Conservation (phyloP, 2,113 vertebrate genomes). For the Dryoscopus gambensis region DNA sequence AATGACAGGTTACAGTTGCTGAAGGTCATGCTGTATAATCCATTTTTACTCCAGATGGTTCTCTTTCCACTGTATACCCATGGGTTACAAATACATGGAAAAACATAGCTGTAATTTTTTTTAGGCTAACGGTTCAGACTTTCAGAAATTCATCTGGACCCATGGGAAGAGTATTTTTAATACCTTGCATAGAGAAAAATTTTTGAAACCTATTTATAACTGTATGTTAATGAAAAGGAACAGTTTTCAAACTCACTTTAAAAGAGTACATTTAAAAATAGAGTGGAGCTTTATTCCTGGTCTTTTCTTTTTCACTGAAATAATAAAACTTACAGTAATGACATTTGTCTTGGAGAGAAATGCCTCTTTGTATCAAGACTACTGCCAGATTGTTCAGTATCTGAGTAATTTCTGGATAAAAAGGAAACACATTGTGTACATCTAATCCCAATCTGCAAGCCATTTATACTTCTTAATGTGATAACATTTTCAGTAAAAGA, state of each 20-base stretch:
- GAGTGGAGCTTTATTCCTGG: background rate
- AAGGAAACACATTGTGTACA: background rate
- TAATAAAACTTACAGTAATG: background rate
- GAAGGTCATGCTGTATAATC: background rate
- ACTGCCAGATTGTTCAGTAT: background rate
- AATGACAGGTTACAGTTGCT: background rate
- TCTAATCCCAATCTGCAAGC: background rate
- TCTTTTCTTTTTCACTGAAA: background rate
- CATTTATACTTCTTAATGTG: background rate
- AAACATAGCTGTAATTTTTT: slow-evolving; percentile 27
- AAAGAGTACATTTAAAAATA: slow-evolving; percentile 42
- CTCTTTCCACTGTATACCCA: background rate
- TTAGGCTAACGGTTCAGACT: background rate
- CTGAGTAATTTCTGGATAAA: background rate
- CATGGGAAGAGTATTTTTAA: slow-evolving; percentile 48
- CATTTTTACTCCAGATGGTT: slow-evolving; percentile 14
- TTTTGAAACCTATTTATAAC: slow-evolving; percentile 42
- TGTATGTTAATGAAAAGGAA: slow-evolving; percentile 30
- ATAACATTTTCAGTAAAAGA: background rate
- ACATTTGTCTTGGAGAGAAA: slow-evolving; percentile 6
- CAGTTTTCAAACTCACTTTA: slow-evolving; percentile 8
- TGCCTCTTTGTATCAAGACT: background rate
- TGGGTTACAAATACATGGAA: background rate
- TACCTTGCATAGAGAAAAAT: background rate
- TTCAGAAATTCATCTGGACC: slow-evolving; percentile 15